Percentiles rank a stretch among this genome's conserved stretches.
These are phyloP conservation scores for Regulus satrapa DNA, from an alignment of 2,113 vertebrate genomes.

Conservation along the genomic window DNA sequence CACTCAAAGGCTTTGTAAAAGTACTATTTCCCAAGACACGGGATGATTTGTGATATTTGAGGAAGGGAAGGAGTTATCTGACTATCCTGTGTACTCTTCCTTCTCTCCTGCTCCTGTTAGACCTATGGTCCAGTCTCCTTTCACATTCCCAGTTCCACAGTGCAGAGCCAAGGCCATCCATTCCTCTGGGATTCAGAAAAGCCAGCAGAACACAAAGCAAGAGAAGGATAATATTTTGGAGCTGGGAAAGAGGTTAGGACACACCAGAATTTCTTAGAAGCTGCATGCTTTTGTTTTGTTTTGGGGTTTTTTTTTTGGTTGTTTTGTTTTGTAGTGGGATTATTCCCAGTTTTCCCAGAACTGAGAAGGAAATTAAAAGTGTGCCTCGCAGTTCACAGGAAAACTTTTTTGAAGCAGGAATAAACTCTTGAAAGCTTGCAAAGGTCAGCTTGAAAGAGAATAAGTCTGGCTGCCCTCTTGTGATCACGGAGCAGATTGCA, in stretches of 20 bases:
- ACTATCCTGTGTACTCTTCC: neutral
- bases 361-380: neutral
- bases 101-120: neutral
- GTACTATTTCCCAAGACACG: neutral
- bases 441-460: rapidly evolving
- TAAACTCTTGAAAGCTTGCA: neutral
- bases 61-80: no score
- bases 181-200: neutral
- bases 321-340: no score
- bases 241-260: neutral
- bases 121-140: neutral
- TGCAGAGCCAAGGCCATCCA: neutral
- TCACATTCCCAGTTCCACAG: neutral
- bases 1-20: neutral
- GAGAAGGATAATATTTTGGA: neutral
- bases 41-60: neutral
- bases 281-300: neutral
- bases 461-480: neutral
- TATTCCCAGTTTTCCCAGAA: no score
- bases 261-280: neutral
- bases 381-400: rapidly evolving
- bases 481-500: neutral
- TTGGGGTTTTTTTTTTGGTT: no score
- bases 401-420: neutral
- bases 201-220: neutral